Evolutionary conservation across 2,888 invertebrate genomes (phyloP), one percentile per base, ranked within the genome.

Genomic region (Physocephala rufipes): DNA sequence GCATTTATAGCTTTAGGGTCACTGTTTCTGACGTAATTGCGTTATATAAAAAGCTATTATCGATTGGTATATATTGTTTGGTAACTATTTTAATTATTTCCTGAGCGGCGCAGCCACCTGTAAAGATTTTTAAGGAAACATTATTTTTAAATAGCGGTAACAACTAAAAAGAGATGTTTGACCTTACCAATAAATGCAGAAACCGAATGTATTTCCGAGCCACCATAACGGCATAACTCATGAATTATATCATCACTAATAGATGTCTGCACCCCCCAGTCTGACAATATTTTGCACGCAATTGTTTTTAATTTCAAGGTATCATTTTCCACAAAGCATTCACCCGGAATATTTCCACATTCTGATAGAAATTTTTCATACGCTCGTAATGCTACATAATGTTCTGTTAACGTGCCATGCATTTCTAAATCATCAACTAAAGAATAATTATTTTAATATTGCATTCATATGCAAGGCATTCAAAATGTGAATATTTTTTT

Each of bases 41-140:
- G 88, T 99, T 97, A 87, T 96, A 97, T 78, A 99, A 91, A 85
- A 95, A 95, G 0, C 95, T 96, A 86, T 99, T 98, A 86, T 97
- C 92, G 71, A 99, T 90, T 49, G 99, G 99, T 81, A 96, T 94
- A 86, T 97, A 99, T 87, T 99, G 99, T 81, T 92, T 91, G 2
- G 99, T 99, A 70, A 98, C 90, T 71, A 99, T 88, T 88, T 99
- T 99, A 76, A 98, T 96, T 4, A 92, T 92, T 88, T 99, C 99
- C 82, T 99, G 99, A 9, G 98, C 97, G 30, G 94, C 94, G 83
- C 96, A 93, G 3, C 98, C 99, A 74, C 94, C 95, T 86, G 83
- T 73, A 58, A 58, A 28, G 49, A 19, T n/a, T 16, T 49, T 3
- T 26, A 4, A 30, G 7, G 16, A 2, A 16, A 19, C 7, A 28